Evolutionary conservation across 2,888 invertebrate genomes (phyloP), one percentile per base, ranked within the genome.

Genomic region (Trissoscelio sp.): DNA sequence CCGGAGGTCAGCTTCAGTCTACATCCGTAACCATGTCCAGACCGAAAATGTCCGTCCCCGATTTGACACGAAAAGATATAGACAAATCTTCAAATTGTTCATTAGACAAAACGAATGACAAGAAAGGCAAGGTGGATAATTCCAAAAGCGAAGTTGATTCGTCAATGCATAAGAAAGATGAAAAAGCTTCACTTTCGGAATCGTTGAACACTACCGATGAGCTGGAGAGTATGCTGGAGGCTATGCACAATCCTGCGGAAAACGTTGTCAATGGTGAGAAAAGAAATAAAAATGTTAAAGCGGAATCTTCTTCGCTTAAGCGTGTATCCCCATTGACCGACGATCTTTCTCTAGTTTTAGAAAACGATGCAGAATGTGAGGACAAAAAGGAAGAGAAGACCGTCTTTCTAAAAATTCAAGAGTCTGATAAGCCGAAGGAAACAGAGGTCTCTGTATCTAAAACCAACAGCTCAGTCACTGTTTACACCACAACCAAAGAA

Each of bases 171-270:
- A 87, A 86, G 37, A 73, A 58, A 11, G 69, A 77, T 1, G 73
- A 78, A 0, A 80, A 75, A 44, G 0, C 12, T 0, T 39, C 53
- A 0, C 53, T 70, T 24, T 48, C 83, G 0, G 90, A 90, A 11
- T 88, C 88, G 18, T 72, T 92, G 24, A 90, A 92, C 60, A 91
- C 92, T 1, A 92, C 92, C 0, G 92, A 92, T 46, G 91, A 92
- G 48, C 83, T 91, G n/a, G 92, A 92, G 81, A 90, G 92, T 62
- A 91, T 91, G 91, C 83, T 91, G n/a, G 91, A 91, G 66, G 91
- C 91, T 9, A 90, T 91, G 42, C 91, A 91, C 46, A 90, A 91
- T 86, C 91, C 91, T 0, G 90, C 88, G 0, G 90, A 91, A 14
- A 89, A 87, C 67, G 80, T 86, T 5, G 66, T 87, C 1, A 89